Percentiles rank a stretch among this genome's conserved stretches.
phyloP scores from a whole-genome alignment of 2,113 vertebrate species.

The Alethe diademata region DNA sequence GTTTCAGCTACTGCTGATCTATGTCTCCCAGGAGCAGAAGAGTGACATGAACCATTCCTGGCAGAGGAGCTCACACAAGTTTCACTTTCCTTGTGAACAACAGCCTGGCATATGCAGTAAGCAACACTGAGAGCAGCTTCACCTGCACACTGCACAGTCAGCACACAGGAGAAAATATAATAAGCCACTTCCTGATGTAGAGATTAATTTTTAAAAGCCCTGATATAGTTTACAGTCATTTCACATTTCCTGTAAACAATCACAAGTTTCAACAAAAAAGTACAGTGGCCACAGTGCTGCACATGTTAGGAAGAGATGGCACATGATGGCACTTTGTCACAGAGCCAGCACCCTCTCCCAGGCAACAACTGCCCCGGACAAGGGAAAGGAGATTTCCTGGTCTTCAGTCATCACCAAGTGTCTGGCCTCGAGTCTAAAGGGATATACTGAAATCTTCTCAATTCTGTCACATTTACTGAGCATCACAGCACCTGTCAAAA shows the following conservation, averaged over 20 bases:
- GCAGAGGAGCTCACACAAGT: not conserved
- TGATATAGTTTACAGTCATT: not conserved
- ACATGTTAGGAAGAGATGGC: not conserved
- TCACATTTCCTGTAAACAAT: not conserved
- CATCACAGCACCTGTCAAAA: not conserved
- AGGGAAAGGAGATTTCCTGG: not conserved
- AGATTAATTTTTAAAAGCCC: not conserved
- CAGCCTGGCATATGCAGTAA: not conserved
- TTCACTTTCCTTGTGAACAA: not conserved
- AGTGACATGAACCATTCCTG: not conserved
- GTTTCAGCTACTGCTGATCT: not conserved
- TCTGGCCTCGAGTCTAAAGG: not conserved
- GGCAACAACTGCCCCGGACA: not conserved
- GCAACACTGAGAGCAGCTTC: not conserved
- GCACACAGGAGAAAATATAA: not conserved
- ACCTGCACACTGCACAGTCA: not conserved
- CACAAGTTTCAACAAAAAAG: not conserved
- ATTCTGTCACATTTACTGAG: not conserved
- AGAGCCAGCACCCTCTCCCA: not conserved
- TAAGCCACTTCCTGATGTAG: not conserved
- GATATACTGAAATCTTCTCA: not conserved
- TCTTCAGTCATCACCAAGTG: not conserved
- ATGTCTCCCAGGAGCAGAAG: not conserved
- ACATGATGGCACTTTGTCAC: not conserved
- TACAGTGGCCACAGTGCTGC: accelerated